Percentiles rank a stretch among this genome's conserved stretches.
These are phyloP conservation scores for Melanchra persicariae DNA, from an alignment of 2,888 invertebrate species.

Conservation along the genomic window DNA sequence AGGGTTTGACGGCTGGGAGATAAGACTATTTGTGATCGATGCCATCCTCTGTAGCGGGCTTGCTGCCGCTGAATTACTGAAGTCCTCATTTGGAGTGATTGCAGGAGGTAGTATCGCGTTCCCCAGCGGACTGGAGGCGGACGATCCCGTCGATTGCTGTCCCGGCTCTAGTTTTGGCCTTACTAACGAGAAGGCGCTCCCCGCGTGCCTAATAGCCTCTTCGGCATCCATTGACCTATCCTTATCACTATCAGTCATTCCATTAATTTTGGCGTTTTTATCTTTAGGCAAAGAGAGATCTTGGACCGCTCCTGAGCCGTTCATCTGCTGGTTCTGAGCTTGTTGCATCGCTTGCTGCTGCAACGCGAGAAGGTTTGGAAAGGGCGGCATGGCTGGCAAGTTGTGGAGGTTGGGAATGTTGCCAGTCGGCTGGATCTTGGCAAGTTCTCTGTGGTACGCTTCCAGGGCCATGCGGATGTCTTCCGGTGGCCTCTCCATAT, in stretches of 20 bases:
- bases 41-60: constrained; percentile 99
- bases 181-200: constrained; percentile 96
- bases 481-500: constrained; percentile 92
- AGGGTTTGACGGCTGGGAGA: constrained; percentile 96
- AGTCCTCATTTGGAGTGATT: constrained; percentile 95
- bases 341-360: constrained; percentile 92
- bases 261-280: constrained; percentile 92
- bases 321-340: constrained; percentile 89
- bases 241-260: constrained; percentile 93
- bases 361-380: constrained; percentile 93
- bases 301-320: constrained; percentile 93
- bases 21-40: constrained; percentile 98
- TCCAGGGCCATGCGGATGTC: constrained; percentile 97
- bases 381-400: constrained; percentile 90
- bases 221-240: constrained; percentile 91
- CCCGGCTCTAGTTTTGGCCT: constrained; percentile 96
- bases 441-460: constrained; percentile 97
- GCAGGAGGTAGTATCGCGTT: constrained; percentile 97
- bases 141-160: constrained; percentile 93
- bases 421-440: constrained; percentile 94
- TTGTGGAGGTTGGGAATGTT: constrained; percentile 91
- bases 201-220: constrained; percentile 94
- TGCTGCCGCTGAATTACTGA: constrained; percentile 95
- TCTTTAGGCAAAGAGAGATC: constrained; percentile 96
- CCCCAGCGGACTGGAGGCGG: constrained; percentile 95